Evolutionary conservation across 2,888 invertebrate genomes (phyloP), one percentile per base, ranked within the genome.

Genomic region (Drosophila mulleri): DNA sequence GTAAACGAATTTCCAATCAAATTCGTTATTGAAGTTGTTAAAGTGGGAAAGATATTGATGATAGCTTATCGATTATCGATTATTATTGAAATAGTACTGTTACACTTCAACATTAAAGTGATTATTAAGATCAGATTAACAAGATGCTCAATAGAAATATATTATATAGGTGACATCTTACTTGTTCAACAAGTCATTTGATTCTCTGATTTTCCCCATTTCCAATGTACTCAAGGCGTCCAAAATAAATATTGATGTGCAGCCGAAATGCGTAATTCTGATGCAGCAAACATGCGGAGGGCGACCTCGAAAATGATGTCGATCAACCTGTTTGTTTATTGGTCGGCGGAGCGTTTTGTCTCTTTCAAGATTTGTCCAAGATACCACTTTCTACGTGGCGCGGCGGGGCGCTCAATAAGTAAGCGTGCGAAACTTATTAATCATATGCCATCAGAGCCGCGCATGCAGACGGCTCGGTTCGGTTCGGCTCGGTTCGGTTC

Each of bases 361-460:
- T 39, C 41, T 48, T 47, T 35, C 32, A 54, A 47, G 56, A 77
- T 71, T 75, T 75, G 61, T 65, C 63, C 26, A 26, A 67, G 62
- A 59, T 59, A 69, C 73, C 54, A 71, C 78, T 65, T 68, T 72
- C 66, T 69, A 73, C 73, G 52, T 53, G 47, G 53, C 76, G 37
- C 61, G 35, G 61, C 59, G 67, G 69, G 73, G 54, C 64, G 59
- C 71, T 78, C 78, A 75, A 82, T 82, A 86, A 86, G 75, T 80
- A 75, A 86, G 78, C 89, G 87, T 83, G 89, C 87, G 83, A 88
- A 86, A 83, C 89, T 86, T 86, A 88, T 83, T 88, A 88, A 88
- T 83, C 83, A 83, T 86, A 75, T 80, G 80, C 71, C 70, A 72
- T 67, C 75, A 65, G 20, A 54, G 62, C 65, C 68, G 50, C 53